Percentiles rank a stretch among this genome's conserved stretches.
Conservation (phyloP, 2,113 vertebrate species). For the Chionis minor region DNA sequence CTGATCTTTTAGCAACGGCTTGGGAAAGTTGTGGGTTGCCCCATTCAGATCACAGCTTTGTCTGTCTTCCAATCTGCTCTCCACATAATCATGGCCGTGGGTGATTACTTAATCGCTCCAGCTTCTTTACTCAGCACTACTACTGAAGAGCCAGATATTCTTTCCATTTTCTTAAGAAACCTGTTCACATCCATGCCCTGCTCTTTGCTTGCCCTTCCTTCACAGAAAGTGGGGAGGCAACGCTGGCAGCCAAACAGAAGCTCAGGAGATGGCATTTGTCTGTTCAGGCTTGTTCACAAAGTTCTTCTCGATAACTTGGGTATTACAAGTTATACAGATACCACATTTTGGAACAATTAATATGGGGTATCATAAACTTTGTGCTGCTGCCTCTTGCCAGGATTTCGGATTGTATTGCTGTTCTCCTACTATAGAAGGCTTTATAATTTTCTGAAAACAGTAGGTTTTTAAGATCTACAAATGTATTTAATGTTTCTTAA, state of each 20-base stretch:
- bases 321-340: not conserved
- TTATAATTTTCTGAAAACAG: not conserved
- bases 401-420: not conserved
- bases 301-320: not conserved
- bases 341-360: not conserved
- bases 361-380: not conserved
- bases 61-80: not conserved
- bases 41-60: not conserved
- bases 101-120: not conserved
- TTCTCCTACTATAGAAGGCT: not conserved
- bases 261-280: not conserved
- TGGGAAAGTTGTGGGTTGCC: not conserved
- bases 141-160: not conserved
- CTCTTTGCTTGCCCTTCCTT: not conserved
- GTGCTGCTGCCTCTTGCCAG: not conserved
- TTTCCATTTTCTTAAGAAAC: not conserved
- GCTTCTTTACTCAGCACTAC: not conserved
- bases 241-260: accelerated
- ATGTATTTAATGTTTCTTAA: not conserved
- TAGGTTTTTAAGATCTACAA: not conserved
- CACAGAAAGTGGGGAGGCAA: not conserved
- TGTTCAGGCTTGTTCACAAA: not conserved
- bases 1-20: not conserved
- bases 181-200: not conserved
- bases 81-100: too few relatives aligned